Percentiles rank a stretch among this genome's conserved stretches.
phyloP scores from a whole-genome alignment of 2,797 vertebrate species.

The Lagorchestes hirsutus region DNA sequence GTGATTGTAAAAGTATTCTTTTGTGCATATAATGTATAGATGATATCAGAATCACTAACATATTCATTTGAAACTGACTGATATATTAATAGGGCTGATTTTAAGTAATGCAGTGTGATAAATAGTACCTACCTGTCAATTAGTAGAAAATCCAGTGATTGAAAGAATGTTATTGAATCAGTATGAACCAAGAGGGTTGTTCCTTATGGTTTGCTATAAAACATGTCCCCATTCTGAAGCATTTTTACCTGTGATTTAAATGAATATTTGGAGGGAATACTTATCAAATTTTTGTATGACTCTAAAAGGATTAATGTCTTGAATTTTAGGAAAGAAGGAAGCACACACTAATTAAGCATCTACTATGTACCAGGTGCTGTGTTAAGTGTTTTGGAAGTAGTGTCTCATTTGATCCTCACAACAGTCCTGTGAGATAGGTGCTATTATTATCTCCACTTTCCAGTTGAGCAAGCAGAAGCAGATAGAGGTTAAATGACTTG shows the following conservation, averaged over 20 bases:
- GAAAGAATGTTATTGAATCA: not conserved
- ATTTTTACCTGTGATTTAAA: not conserved
- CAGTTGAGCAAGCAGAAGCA: not conserved
- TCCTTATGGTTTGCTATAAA: not conserved
- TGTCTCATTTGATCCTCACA: not conserved
- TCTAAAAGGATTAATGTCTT: not conserved
- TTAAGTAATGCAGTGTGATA: not conserved
- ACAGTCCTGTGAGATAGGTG: not conserved
- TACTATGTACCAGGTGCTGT: not conserved
- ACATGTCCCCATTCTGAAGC: not conserved
- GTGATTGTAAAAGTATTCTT: not conserved
- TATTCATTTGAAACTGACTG: not conserved
- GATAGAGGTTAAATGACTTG: not conserved
- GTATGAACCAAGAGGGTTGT: not conserved
- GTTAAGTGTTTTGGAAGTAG: not conserved
- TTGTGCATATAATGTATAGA: not conserved
- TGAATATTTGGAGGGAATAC: not conserved
- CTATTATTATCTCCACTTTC: not conserved
- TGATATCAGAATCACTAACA: not conserved
- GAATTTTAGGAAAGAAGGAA: not conserved
- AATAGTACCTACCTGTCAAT: not conserved
- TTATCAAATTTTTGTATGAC: not conserved
- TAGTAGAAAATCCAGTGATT: not conserved
- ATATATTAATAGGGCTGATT: not conserved
- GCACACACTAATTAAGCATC: not conserved